Percentiles rank a stretch among this genome's conserved stretches.
These are phyloP conservation scores for Babylonia areolata DNA, from an alignment of 1,140 invertebrate species.

Conservation along the genomic window DNA sequence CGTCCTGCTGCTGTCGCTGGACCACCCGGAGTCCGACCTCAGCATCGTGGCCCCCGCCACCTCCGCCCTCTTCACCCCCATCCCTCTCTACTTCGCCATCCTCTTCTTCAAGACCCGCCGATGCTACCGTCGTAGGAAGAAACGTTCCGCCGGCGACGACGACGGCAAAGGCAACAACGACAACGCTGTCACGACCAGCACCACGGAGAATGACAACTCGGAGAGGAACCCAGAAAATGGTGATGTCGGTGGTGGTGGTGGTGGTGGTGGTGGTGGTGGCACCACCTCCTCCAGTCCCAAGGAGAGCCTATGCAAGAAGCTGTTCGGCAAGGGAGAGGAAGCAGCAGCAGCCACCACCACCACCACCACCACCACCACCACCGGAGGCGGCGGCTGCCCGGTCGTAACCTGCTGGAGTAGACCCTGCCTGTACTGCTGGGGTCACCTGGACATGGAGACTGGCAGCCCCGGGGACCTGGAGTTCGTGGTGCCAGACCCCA, in stretches of 20 bases:
- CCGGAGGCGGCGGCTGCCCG: not conserved
- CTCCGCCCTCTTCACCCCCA: conserved; percentile 94
- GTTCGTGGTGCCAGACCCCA: not conserved
- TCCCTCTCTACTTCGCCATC: conserved; percentile 79
- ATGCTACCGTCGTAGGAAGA: not conserved
- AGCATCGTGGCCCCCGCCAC: conserved; percentile 74
- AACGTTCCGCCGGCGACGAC: not conserved
- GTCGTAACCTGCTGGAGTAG: not conserved
- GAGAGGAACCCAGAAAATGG: not conserved
- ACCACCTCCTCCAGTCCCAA: not conserved
- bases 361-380: too few relatives aligned
- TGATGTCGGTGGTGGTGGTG: not conserved
- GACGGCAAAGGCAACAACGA: not conserved
- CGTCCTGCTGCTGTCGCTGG: conserved; percentile 75
- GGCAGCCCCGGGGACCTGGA: not conserved
- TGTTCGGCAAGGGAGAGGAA: not conserved
- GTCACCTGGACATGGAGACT: not conserved
- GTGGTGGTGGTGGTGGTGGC: too few relatives aligned
- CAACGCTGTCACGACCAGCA: not conserved
- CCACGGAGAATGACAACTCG: not conserved
- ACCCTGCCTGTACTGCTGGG: not conserved
- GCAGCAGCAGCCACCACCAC: too few relatives aligned
- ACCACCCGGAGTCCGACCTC: conserved; percentile 75
- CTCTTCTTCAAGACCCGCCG: conserved; percentile 37
- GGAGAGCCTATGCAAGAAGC: not conserved